Evolutionary conservation across 2,888 invertebrate species (phyloP).

Genomic region (Cephus spinipes): DNA sequence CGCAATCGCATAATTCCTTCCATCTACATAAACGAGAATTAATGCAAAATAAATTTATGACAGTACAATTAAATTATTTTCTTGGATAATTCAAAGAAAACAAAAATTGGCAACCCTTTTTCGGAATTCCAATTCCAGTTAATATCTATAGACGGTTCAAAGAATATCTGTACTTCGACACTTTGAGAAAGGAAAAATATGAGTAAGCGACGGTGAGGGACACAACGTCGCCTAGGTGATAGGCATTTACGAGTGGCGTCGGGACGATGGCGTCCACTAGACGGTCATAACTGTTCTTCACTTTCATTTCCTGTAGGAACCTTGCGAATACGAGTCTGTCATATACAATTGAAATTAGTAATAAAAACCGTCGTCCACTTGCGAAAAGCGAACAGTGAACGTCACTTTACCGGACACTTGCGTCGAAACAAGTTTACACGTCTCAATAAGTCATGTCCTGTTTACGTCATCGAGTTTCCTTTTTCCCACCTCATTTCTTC

Average conservation of each 20-base stretch:
- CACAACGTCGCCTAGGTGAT: not conserved
- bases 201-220: not conserved
- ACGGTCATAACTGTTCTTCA: conserved; percentile 6
- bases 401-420: not conserved
- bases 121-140: too few relatives aligned
- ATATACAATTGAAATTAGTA: not conserved
- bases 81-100: not conserved
- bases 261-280: conserved; percentile 5
- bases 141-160: not conserved
- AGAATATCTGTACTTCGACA: not conserved
- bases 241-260: conserved; percentile 7
- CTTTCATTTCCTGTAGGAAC: not conserved
- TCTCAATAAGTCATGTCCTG: not conserved
- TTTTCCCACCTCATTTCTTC: not conserved
- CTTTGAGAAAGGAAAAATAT: not conserved
- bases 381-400: not conserved
- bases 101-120: not conserved
- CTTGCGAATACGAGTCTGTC: not conserved
- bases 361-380: not conserved
- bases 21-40: not conserved
- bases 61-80: not conserved
- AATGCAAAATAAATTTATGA: too few relatives aligned
- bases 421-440: not conserved
- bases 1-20: not conserved
- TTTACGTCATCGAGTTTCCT: not conserved